Base-by-base conservation (phyloP, 1,140 invertebrate species). In the Drosophila azteca region DNA sequence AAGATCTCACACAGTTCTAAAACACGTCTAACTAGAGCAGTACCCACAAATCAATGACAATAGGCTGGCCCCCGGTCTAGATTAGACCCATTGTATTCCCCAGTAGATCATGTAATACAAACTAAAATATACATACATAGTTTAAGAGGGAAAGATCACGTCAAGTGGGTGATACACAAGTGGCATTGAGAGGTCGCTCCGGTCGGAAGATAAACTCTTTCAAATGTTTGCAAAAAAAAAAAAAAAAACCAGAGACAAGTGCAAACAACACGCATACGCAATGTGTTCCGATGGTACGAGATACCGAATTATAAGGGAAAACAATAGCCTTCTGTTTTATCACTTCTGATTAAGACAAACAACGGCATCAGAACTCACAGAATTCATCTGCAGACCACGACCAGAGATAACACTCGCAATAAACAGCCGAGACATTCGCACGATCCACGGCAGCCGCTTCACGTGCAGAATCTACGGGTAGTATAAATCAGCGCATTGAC, bases 211-310 rank as follows among this genome's bases (percentile, higher is more conserved):
- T 79, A 79, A 84, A 54, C 52, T 74, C 70, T 66, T 53, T 66
- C 8, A 43, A 58, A 48, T 58, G 60, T 58, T 65, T 65, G 60
- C 60, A 29, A 20, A 50, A 31, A 43, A 61, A 45, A 24, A 17
- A 29, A 20, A 50, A 31, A 29, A 61, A 57, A 24, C 11, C 54
- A 43, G 31, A 11, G 13, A 20, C 9, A 35, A 35, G 17, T 68
- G 52, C 79, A 82, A 82, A 82, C 77, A 77, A 50, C 83, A 81
- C 81, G 82, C 74, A 84, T 79, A 82, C 79, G 79, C 79, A 61
- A 60, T 54, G 76, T 76, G 67, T 55, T 39, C 43, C 58, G 31
- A 44, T 60, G 35, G 3, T 11, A 35, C 31, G 35, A 39, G 35
- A 39, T 39, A 39, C 35, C 24, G 24, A 26, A 39, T 4, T 13